Evolutionary conservation across 2,888 invertebrate genomes (phyloP).

Genomic region (Meiosimyza platycephala): DNA sequence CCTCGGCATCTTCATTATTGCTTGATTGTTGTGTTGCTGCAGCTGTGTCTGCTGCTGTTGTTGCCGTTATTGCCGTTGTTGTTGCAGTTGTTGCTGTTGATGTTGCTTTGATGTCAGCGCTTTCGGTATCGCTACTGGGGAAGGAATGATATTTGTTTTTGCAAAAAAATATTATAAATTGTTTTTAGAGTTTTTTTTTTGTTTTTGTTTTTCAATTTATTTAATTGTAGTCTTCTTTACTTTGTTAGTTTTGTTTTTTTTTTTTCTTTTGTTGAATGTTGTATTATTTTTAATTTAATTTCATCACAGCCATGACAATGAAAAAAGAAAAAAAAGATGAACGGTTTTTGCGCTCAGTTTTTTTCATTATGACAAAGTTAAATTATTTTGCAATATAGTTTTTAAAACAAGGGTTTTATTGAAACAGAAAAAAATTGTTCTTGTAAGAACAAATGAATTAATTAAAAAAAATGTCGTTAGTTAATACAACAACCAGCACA

Average conservation of each 20-base stretch:
- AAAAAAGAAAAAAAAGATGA: no score
- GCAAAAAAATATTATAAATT: constrained; percentile 1
- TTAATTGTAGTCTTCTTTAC: constrained; percentile 1
- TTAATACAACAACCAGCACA: constrained; percentile 8
- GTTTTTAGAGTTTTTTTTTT: constrained; percentile 5
- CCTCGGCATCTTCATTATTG: constrained; percentile 29
- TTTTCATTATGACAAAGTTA: not conserved
- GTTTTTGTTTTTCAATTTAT: constrained; percentile 9
- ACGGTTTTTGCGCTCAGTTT: not conserved
- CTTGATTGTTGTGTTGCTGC: constrained; percentile 48
- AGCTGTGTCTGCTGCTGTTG: constrained; percentile 54
- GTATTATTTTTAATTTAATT: not conserved
- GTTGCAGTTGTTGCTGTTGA: constrained; percentile 61
- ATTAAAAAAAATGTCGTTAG: not conserved
- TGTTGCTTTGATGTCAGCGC: constrained; percentile 70
- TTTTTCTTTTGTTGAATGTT: not conserved
- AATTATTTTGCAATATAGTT: not conserved
- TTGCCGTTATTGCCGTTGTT: constrained; percentile 54
- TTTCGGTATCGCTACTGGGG: constrained; percentile 75
- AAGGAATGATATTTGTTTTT: constrained; percentile 8
- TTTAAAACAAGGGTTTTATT: no score
- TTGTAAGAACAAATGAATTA: no score
- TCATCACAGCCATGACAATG: no score
- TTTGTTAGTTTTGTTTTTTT: constrained; percentile 6
- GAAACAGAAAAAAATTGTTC: not conserved